Base-by-base conservation (phyloP, 2,797 vertebrate species). In the Cuculus canorus region DNA sequence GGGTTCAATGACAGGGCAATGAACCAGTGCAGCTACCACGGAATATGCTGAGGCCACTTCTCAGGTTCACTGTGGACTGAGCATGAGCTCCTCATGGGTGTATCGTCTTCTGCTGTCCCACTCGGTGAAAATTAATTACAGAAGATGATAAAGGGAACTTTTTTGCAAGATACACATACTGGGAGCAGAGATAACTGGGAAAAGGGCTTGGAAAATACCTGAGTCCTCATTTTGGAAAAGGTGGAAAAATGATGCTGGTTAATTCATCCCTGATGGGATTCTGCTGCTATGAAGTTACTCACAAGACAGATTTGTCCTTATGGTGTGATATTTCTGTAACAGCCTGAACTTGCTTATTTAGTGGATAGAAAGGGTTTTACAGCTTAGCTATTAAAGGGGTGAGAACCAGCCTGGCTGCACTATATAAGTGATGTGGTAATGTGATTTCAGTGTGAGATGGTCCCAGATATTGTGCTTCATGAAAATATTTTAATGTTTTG, bases 191-290 rank as follows among this genome's bases (percentile, higher is more conserved):
- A 90, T 77, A 72, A 96, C 96, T 84, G 56, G 63, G 52, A 81
- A 92, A 84, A 60, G 9, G n/a, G 24, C 82, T 93, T 94, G 64
- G 16, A 68, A 88, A 95, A 91, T 60, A 79, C 68, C 78, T 8
- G 60, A 93, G 78, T 91, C 45, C 35, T 91, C 45, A 2, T 50
- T 93, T 90, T 88, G 61, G 64, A 57, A 91, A 90, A 81, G 15
- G 72, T 57, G 68, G 76, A 48, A 85, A 89, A 95, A 91, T 64
- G 4, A 56, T 85, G 28, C 63, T 54, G 69, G 53, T 54, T 90
- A 93, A 90, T 84, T 93, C 54, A 63, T 94, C 94, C 77, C 83
- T 82, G 65, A 56, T 94, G 73, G 59, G 59, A 84, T 86, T 86
- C 64, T 86, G 77, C 70, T 70, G 43, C 56, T 59, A 53, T 2